phyloP scores from a whole-genome alignment of 2,113 vertebrate species.

The Calcarius ornatus region DNA sequence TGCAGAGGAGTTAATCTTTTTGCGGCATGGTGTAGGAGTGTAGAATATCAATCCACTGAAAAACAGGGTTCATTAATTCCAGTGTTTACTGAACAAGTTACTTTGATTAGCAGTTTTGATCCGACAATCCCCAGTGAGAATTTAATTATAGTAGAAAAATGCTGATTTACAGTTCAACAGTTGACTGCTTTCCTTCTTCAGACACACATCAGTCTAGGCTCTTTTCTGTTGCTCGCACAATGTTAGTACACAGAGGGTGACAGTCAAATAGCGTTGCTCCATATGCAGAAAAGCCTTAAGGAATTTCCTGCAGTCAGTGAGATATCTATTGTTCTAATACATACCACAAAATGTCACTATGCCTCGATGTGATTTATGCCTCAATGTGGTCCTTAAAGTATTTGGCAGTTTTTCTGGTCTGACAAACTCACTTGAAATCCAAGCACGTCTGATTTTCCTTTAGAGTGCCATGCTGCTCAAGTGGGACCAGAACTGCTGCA shows the following conservation, averaged over 20 bases:
- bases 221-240: not conserved
- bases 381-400: not conserved
- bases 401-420: not conserved
- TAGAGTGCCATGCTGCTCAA: not conserved
- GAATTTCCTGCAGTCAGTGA: not conserved
- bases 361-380: not conserved
- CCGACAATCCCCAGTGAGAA: not conserved
- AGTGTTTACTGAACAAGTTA: not conserved
- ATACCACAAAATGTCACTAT: not conserved
- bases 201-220: not conserved
- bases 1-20: not conserved
- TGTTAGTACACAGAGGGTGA: not conserved
- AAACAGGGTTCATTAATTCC: not conserved
- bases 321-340: not conserved
- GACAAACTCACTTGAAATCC: not conserved
- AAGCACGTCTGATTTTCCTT: not conserved
- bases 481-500: not conserved
- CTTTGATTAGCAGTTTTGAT: not conserved
- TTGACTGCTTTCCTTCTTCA: not conserved
- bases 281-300: not conserved
- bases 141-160: not conserved
- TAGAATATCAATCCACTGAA: not conserved
- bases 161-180: not conserved
- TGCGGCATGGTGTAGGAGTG: rapidly evolving
- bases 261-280: not conserved